A percentile compares a stretch with the other conserved stretches of the same genome.
Evolutionary conservation across 2,113 vertebrate genomes (phyloP).

Genomic region (Sylvicapra grimmia): DNA sequence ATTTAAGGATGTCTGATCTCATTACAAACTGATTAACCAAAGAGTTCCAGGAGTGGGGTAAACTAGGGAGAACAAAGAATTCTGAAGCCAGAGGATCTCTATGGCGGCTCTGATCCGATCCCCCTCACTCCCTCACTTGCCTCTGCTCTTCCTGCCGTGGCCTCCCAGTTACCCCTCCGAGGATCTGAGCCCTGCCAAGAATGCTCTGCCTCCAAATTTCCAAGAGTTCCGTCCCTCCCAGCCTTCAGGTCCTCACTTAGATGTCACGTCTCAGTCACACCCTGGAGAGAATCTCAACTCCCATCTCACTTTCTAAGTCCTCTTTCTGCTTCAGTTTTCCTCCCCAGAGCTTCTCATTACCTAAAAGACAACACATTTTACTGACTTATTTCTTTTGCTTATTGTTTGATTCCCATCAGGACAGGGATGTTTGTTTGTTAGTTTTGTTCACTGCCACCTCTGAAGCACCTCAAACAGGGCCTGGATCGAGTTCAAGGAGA

Average conservation of each 20-base stretch:
- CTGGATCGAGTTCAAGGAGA: background rate
- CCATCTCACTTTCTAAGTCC: background rate
- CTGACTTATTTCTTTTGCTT: background rate
- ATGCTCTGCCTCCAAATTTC: background rate
- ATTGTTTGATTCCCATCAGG: background rate
- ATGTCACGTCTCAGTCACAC: background rate
- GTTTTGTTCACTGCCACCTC: background rate
- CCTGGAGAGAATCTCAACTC: background rate
- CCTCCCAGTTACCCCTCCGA: background rate
- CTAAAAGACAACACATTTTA: background rate
- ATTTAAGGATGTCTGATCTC: conserved; percentile 19
- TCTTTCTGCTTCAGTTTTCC: background rate
- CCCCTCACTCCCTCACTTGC: background rate
- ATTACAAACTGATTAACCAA: conserved; percentile 44
- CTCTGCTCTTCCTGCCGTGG: background rate
- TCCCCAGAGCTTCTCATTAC: background rate
- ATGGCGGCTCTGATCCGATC: background rate
- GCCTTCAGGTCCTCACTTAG: background rate
- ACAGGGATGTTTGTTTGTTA: background rate
- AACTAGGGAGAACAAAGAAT: conserved; percentile 34
- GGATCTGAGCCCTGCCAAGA: background rate
- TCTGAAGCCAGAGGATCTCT: background rate
- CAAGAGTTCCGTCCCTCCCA: background rate
- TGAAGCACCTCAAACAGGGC: background rate
- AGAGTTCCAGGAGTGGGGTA: conserved; percentile 1